Base-by-base conservation (phyloP, 2,113 vertebrate species). In the Platichthys flesus region DNA sequence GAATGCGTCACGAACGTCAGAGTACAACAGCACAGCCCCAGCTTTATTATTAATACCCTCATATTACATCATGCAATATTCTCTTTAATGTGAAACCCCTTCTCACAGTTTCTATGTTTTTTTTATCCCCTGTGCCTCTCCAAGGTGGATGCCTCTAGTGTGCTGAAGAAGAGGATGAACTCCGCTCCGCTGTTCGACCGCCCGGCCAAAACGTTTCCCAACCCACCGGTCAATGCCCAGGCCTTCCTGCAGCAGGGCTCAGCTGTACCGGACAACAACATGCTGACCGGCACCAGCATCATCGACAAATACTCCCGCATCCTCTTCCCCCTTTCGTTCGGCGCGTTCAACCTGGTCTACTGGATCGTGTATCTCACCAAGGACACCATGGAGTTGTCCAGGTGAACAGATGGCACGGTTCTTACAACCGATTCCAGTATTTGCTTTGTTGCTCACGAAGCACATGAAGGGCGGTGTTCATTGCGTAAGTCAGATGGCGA, bases 361-460 rank as follows among this genome's bases (percentile, higher is more conserved):
- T 98, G 97, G 97, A 94, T 98, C 9, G 97, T 98, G 84, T 98
- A 98, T 86, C 96, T 98, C 88, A 97, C 97, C 81, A 98, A 97
- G 92, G 97, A 98, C 90, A 97, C 96, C 3, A 98, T 98, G 97
- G 97, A 98, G 90, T 90, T 90, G 92, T 95, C 95, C 89, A 94
- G 90, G 79, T 93, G 80, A 85, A 74, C 70, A 81, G 61, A 85
- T 74, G 81, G 81, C 86, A 56, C 60, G 70, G 18, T 51, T 75
- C 12, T 26, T 57, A 63, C 61, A 45, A 26, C 47, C 37, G 10
- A 40, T 78, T 79, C 5, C 20, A 57, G 49, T 42, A 28, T 58
- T 70, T 72, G 24, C 18, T 82, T 62, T 72, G 4, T 52, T 47
- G 35, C 31, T 45, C 69, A 26, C 3, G 15, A 21, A 16, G 49